Evolutionary conservation across 1,140 invertebrate species (phyloP).

Genomic region (Macrobrachium rosenbergii): DNA sequence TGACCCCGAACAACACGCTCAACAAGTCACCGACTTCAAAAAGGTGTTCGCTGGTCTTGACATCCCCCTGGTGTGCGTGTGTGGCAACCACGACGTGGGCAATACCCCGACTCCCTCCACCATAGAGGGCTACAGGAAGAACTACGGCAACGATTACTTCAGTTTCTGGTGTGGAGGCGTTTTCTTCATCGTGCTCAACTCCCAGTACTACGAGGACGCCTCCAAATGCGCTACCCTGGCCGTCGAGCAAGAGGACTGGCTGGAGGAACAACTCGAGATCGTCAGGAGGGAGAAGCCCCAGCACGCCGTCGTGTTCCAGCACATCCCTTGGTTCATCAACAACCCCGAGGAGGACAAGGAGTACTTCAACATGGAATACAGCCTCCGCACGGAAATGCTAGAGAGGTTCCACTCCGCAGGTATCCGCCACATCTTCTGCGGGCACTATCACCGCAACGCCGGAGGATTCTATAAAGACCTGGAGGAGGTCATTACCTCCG

Average conservation of each 20-base stretch:
- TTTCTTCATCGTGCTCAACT: conserved; percentile 75
- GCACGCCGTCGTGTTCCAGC: conserved; percentile 74
- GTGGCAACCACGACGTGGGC: conserved; percentile 76
- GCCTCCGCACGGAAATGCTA: conserved; percentile 70
- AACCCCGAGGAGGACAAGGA: conserved; percentile 70
- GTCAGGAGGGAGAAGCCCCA: conserved; percentile 65
- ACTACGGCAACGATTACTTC: conserved; percentile 76
- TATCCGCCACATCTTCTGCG: conserved; percentile 74
- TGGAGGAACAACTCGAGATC: conserved; percentile 69
- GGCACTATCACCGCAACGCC: conserved; percentile 76
- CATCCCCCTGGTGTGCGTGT: conserved; percentile 74
- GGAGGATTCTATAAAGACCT: conserved; percentile 72
- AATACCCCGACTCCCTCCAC: conserved; percentile 71
- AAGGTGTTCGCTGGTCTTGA: conserved; percentile 71
- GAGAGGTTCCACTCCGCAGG: conserved; percentile 69
- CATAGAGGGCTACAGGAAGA: conserved; percentile 69
- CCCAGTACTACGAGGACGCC: conserved; percentile 72
- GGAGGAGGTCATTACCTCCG: conserved; percentile 74
- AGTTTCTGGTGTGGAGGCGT: conserved; percentile 74
- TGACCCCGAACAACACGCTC: conserved; percentile 22
- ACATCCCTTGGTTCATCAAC: conserved; percentile 74
- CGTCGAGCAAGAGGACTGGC: conserved; percentile 72
- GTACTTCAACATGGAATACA: conserved; percentile 72
- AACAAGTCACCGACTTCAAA: conserved; percentile 72
- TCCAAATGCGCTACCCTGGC: conserved; percentile 68